Percentiles rank a stretch among this genome's conserved stretches.
Conservation (phyloP, 2,888 invertebrate species). For the Prenolepis imparis region DNA sequence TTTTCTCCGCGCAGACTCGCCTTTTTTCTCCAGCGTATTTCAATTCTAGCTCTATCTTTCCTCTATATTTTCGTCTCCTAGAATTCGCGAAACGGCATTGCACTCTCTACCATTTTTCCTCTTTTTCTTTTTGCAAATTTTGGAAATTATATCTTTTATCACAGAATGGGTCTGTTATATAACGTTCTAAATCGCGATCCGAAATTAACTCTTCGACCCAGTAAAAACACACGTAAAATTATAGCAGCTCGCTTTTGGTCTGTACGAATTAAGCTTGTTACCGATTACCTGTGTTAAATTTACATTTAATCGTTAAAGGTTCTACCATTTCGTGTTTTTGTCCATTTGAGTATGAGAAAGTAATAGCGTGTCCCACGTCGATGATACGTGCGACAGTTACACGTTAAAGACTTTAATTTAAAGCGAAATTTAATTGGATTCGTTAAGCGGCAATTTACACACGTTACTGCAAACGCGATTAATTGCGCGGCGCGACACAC, state of each 20-base stretch:
- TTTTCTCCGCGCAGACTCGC: not conserved
- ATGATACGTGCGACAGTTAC: conserved; percentile 16
- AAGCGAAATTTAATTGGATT: conserved; percentile 46
- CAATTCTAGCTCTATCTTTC: conserved; percentile 2
- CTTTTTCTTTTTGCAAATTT: not conserved
- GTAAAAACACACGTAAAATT: conserved; percentile 9
- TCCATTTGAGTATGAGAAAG: conserved; percentile 2
- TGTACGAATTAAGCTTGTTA: conserved; percentile 20
- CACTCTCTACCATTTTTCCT: not conserved
- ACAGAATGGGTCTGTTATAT: not conserved
- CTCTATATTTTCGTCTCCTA: not conserved
- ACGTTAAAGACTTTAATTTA: conserved; percentile 3
- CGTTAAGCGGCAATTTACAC: conserved; percentile 42
- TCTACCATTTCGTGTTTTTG: conserved; percentile 28
- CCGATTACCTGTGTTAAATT: conserved; percentile 5
- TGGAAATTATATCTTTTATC: not conserved
- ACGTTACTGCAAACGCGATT: conserved; percentile 33
- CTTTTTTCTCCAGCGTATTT: conserved; percentile 12
- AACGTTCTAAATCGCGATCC: not conserved
- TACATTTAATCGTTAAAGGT: conserved; percentile 32
- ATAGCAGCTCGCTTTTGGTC: not conserved
- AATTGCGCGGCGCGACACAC: conserved; percentile 45
- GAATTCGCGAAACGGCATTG: not conserved
- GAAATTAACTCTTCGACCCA: not conserved
- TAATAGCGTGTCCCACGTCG: conserved; percentile 5